Evolutionary conservation across 2,113 vertebrate species (phyloP).

Genomic region (Ancistrus triradiatus): DNA sequence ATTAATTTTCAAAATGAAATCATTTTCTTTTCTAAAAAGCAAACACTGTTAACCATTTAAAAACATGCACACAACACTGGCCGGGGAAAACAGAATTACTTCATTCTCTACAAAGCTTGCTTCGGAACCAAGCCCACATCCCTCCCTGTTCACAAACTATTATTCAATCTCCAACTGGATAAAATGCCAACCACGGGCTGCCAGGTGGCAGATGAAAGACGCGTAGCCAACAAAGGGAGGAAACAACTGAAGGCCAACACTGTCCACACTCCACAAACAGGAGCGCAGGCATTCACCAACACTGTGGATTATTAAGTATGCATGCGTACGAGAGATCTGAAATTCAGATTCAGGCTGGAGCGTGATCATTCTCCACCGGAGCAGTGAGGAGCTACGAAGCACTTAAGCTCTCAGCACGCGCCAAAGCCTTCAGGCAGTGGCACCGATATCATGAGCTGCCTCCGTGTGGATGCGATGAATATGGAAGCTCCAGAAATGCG

Average conservation of each 20-base stretch:
- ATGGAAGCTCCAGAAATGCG: slow-evolving; percentile 35
- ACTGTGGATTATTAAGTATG: slow-evolving; percentile 6
- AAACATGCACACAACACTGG: too few relatives aligned
- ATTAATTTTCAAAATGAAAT: too few relatives aligned
- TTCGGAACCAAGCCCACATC: too few relatives aligned
- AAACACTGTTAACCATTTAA: too few relatives aligned
- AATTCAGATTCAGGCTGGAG: slow-evolving; percentile 27
- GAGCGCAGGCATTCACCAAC: slow-evolving; percentile 10
- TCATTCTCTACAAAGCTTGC: background rate
- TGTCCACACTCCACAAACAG: slow-evolving; percentile 8
- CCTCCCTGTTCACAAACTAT: slow-evolving; percentile 11
- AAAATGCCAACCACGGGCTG: slow-evolving; percentile 1
- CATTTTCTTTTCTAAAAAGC: too few relatives aligned
- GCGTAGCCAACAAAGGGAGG: slow-evolving; percentile 11
- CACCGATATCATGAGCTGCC: slow-evolving; percentile 41
- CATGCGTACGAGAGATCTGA: slow-evolving; percentile 14
- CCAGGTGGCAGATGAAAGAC: slow-evolving; percentile 44
- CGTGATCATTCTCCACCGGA: slow-evolving; percentile 32
- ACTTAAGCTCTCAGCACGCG: slow-evolving; percentile 40
- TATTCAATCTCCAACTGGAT: slow-evolving; percentile 24
- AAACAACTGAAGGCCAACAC: slow-evolving; percentile 12
- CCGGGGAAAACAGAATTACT: background rate
- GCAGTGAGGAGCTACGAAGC: slow-evolving; percentile 29
- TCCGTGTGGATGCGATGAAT: slow-evolving; percentile 38
- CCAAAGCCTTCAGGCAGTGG: slow-evolving; percentile 37